Base-by-base conservation (phyloP, 2,113 vertebrate species). In the human region DNA sequence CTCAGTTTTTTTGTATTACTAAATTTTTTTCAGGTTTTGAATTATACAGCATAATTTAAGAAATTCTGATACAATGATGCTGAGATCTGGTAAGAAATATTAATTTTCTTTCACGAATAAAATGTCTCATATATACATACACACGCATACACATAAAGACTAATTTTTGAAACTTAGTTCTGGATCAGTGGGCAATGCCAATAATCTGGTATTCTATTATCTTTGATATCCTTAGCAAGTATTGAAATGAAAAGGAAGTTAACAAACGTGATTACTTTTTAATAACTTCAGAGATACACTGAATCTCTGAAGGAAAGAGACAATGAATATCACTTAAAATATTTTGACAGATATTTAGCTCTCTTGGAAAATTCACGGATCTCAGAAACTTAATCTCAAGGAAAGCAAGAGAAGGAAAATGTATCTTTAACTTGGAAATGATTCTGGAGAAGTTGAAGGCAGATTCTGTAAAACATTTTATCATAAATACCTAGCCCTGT, bases 101-200 rank as follows among this genome's bases (percentile, higher is more conserved):
- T 52, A 93, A 89, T 90, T 93, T 95, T 93, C 52, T 86, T 86
- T 43, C 22, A 45, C 64, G 48, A 86, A 86, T 55, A 93, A 84
- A 88, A 90, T 64, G 5, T 12, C 25, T 25, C 10, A 25, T 16
- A 25, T 6, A 55, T 30, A 35, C 32, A 35, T 0, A 35, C 32
- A 35, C 66, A 68, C 64, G 14, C 64, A 35, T 14, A 68, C 66
- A 68, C 32, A 86, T 38, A 93, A 35, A 80, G 8, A 52, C 76
- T 80, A 27, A 80, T 30, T 57, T 32, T 35, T 90, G 35, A 35
- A 78, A 79, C 78, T 64, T 8, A 73, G 43, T 35, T 79, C 80
- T 68, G 30, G 68, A 78, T 38, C 35, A 64, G 25, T 55, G n/a
- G 57, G 57, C 86, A 87, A 82, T 55, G 40, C 40, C 87, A 82